Conservation (phyloP, 2,797 vertebrate species). For the Crossoptilon crossoptilon region DNA sequence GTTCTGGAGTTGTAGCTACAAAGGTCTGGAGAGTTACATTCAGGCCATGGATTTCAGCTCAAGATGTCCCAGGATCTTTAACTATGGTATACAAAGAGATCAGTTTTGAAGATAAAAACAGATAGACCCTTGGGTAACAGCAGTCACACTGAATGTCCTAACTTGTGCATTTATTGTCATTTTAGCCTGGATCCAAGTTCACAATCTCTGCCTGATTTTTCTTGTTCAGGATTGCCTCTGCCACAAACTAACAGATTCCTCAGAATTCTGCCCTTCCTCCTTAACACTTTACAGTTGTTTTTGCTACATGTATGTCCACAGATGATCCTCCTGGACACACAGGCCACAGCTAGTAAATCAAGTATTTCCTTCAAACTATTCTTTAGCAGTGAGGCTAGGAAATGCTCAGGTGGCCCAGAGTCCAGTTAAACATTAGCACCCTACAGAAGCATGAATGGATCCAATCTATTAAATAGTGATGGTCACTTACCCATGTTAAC, state of each 20-base stretch:
- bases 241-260: neutral
- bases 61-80: neutral
- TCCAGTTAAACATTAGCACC: neutral
- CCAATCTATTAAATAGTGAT: neutral
- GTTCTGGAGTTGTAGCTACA: neutral
- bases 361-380: neutral
- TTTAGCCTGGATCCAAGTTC: neutral
- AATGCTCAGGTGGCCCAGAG: neutral
- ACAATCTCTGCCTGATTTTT: neutral
- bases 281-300: neutral
- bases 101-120: neutral
- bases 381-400: neutral
- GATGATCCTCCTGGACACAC: neutral
- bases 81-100: fast-evolving
- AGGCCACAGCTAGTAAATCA: neutral
- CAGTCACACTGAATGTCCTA: neutral
- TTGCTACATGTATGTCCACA: neutral
- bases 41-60: neutral
- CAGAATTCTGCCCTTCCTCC: neutral
- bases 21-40: neutral
- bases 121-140: neutral
- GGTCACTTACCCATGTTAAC: neutral
- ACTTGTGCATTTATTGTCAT: neutral
- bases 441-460: neutral
- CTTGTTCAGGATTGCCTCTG: neutral